These are phyloP conservation scores for Xyliphius kryptos DNA, from an alignment of 2,113 vertebrate species.

Conservation along the genomic window DNA sequence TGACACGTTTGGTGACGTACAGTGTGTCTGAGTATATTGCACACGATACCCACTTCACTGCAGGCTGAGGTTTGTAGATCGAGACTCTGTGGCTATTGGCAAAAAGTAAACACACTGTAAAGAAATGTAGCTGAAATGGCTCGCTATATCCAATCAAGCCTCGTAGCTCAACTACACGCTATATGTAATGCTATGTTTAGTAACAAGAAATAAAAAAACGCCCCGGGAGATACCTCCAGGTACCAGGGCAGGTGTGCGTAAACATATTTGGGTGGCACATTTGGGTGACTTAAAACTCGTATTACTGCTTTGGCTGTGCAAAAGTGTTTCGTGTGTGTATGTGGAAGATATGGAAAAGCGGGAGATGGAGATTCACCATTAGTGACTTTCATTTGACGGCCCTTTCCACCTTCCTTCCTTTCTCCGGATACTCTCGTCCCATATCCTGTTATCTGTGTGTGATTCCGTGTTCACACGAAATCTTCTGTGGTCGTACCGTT, in stretches of 20 bases:
- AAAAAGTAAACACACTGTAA: not conserved
- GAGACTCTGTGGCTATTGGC: not conserved
- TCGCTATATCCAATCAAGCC: not conserved
- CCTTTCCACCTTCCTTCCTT: conserved; percentile 64
- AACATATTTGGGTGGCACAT: conserved; percentile 40
- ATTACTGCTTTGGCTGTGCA: conserved; percentile 32
- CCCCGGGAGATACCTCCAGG: not conserved
- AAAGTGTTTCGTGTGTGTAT: conserved; percentile 1
- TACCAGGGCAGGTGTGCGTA: conserved; percentile 18
- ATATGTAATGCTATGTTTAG: not conserved
- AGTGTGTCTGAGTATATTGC: not conserved
- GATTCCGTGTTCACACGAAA: conserved; percentile 67
- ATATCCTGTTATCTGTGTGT: not conserved
- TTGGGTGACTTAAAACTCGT: conserved; percentile 13
- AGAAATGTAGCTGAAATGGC: not conserved
- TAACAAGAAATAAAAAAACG: too few relatives aligned
- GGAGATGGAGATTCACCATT: conserved; percentile 29
- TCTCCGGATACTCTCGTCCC: conserved; percentile 21
- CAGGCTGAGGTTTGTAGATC: not conserved
- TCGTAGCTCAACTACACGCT: not conserved
- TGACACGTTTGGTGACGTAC: not conserved
- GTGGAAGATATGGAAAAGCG: conserved; percentile 18
- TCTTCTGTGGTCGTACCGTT: conserved; percentile 75
- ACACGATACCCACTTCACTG: not conserved
- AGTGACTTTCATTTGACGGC: conserved; percentile 5